Evolutionary conservation across 1,140 invertebrate species (phyloP).

Genomic region (Diachasma alloeum): DNA sequence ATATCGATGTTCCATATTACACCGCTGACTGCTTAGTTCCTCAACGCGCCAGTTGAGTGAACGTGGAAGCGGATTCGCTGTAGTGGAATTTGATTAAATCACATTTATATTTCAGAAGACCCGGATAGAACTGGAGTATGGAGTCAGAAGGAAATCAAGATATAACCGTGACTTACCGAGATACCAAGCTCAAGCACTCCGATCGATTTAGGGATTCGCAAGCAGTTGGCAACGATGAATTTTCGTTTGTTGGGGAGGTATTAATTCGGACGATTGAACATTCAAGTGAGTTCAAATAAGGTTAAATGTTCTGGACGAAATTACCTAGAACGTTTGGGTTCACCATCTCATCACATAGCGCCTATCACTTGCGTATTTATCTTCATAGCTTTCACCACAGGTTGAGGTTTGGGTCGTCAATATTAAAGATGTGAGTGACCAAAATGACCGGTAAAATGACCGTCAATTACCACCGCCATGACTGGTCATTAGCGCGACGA

Average conservation of each 20-base stretch:
- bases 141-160: neutral
- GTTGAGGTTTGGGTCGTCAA: too few species aligned
- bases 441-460: too few species aligned
- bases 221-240: neutral
- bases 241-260: neutral
- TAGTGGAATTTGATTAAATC: neutral
- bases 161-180: neutral
- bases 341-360: neutral
- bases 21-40: neutral
- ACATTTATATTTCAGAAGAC: neutral
- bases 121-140: neutral
- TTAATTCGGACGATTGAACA: neutral
- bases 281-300: neutral
- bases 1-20: neutral
- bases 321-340: neutral
- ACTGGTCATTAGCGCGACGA: too few species aligned
- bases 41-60: neutral
- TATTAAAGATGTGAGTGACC: too few species aligned
- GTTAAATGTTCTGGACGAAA: neutral
- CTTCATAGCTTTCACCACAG: too few species aligned
- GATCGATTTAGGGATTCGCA: neutral
- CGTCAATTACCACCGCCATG: too few species aligned
- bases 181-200: neutral
- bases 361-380: too few species aligned
- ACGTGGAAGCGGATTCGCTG: neutral